Evolutionary conservation across 2,797 vertebrate species (phyloP), one percentile per base, ranked within the genome.

Genomic region (Phylloscopus collybita): DNA sequence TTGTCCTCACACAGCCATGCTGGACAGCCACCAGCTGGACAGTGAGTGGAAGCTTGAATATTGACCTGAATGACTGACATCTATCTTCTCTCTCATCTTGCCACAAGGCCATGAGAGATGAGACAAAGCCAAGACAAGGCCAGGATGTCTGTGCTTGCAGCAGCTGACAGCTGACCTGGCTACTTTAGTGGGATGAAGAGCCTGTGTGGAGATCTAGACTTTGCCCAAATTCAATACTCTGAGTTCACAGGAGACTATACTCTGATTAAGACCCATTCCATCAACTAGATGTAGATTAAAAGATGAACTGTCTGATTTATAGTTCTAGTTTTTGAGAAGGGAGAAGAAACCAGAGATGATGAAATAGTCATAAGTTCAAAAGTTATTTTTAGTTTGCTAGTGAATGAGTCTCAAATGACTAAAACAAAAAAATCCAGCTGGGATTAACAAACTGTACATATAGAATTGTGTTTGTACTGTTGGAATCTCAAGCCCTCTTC

Each of bases 361-460:
- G 50, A 95, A 93, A 94, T 78, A 94, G 93, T 92, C 89, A 34
- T 91, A 91, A 91, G 65, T 80, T 83, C 2, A 1, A 83, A 83
- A 96, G 84, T 86, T 94, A 74, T 93, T 96, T 96, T 94, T 92
- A 88, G 78, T 93, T 95, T 92, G 27, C 47, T 86, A 78, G 29
- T 76, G 59, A 66, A 89, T 75, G 87, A 92, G 71, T 91, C 75
- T 87, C 74, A 92, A 86, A 78, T 69, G 79, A 91, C 82, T 94
- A 49, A 83, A 95, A 53, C 62, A 95, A 95, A 95, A 45, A 93
- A 92, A 54, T 83, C 50, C 65, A 88, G 27, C 20, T 0, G 2
- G 23, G 14, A 89, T 83, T 78, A 91, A 85, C 14, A 57, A 95
- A 88, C 5, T 76, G 11, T 73, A 60, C 19, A 14, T 78, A 54